These are phyloP conservation scores for Eledone cirrhosa DNA, from an alignment of 2,888 invertebrate genomes.

Conservation along the genomic window DNA sequence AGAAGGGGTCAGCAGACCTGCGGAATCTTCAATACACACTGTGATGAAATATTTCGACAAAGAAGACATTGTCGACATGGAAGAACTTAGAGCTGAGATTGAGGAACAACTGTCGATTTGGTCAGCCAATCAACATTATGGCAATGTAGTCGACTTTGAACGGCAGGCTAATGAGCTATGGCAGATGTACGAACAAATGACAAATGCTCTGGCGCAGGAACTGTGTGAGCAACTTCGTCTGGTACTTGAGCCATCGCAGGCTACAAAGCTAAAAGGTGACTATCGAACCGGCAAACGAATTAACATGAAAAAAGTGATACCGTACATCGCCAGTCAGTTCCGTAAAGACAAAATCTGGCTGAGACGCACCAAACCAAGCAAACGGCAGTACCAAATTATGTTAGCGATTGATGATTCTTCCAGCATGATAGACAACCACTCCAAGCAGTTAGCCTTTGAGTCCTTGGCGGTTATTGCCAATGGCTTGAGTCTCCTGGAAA, in stretches of 20 bases:
- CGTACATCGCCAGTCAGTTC: constrained; percentile 98
- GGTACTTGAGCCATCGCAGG: constrained; percentile 93
- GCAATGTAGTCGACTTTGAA: constrained; percentile 13
- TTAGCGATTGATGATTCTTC: constrained; percentile 96
- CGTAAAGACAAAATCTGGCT: constrained; percentile 99
- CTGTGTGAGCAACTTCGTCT: constrained; percentile 92
- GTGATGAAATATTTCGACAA: constrained; percentile 61
- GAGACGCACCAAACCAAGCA: constrained; percentile 91
- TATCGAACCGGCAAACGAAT: constrained; percentile 95
- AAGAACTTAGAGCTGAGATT: constrained; percentile 68
- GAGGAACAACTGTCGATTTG: constrained; percentile 70
- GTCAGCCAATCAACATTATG: constrained; percentile 44
- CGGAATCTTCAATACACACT: constrained; percentile 82
- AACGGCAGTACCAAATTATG: constrained; percentile 89
- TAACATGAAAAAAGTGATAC: constrained; percentile 98
- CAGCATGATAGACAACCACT: constrained; percentile 71
- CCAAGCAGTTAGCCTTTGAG: constrained; percentile 86
- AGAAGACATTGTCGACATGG: constrained; percentile 66
- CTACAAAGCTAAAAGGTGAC: constrained; percentile 91
- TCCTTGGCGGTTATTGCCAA: constrained; percentile 88
- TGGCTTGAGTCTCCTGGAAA: constrained; percentile 91
- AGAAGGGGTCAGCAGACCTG: constrained; percentile 74
- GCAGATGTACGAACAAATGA: constrained; percentile 65
- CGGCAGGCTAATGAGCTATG: constrained; percentile 56
- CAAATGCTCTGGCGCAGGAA: constrained; percentile 76